phyloP scores from a whole-genome alignment of 2,113 vertebrate species.

The Phalacrocorax aristotelis region DNA sequence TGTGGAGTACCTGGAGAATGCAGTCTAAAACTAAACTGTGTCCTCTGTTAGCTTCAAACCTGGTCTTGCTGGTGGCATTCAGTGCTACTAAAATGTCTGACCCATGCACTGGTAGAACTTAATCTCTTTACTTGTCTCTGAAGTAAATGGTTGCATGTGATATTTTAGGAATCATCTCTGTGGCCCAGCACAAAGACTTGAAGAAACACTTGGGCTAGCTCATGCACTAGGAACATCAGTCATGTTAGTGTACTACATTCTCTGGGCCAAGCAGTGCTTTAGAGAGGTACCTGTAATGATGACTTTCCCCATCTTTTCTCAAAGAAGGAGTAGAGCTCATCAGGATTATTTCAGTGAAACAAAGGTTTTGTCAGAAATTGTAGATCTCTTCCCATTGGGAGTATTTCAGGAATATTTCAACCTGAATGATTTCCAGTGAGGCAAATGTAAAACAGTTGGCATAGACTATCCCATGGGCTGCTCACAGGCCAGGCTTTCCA shows the following conservation, averaged over 20 bases:
- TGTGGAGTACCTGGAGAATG: neutral
- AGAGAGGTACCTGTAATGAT: neutral
- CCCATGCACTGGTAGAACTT: neutral
- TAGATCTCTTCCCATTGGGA: neutral
- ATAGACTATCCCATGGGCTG: neutral
- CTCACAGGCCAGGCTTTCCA: neutral
- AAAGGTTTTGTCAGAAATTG: neutral
- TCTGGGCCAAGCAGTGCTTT: neutral
- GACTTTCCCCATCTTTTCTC: neutral
- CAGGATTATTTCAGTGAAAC: neutral
- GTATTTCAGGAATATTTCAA: neutral
- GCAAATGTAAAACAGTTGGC: neutral
- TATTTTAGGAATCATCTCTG: neutral
- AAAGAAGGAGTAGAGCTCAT: neutral
- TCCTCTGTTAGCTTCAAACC: neutral
- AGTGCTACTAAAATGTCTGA: neutral
- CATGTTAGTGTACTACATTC: neutral
- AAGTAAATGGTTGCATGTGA: neutral
- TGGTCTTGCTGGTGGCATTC: neutral
- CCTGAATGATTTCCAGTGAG: neutral
- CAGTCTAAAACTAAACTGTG: neutral
- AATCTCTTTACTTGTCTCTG: fast-evolving
- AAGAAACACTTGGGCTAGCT: neutral
- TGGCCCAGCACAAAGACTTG: neutral
- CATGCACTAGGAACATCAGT: neutral